Evolutionary conservation across 2,888 invertebrate species (phyloP).

Genomic region (Caenorhabditis macrosperma): DNA sequence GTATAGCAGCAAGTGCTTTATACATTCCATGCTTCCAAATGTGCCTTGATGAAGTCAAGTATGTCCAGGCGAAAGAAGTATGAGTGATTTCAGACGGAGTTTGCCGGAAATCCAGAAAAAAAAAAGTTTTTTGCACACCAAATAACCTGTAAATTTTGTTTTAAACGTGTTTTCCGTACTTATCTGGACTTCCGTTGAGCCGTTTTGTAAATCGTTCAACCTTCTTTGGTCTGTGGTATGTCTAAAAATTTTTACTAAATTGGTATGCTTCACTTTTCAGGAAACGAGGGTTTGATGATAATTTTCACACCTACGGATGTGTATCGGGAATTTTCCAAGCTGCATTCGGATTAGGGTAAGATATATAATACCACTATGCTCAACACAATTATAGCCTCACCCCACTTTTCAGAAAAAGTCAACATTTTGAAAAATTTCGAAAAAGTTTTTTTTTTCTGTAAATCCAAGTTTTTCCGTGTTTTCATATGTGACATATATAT

Average conservation of each 20-base stretch:
- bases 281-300: conserved; percentile 85
- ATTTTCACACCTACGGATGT: conserved; percentile 90
- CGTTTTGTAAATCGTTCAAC: too few relatives aligned
- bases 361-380: background rate
- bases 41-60: conserved; percentile 89
- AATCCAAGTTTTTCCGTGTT: too few relatives aligned
- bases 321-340: conserved; percentile 94
- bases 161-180: too few relatives aligned
- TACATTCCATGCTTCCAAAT: conserved; percentile 91
- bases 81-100: too few relatives aligned
- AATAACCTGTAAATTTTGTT: too few relatives aligned
- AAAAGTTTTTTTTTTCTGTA: background rate
- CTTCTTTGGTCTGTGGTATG: too few relatives aligned
- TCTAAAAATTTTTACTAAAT: background rate
- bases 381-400: too few relatives aligned
- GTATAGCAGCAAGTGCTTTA: conserved; percentile 89
- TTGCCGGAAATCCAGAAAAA: too few relatives aligned
- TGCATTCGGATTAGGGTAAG: conserved; percentile 88
- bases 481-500: too few relatives aligned
- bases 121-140: too few relatives aligned
- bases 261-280: conserved; percentile 77
- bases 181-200: too few relatives aligned
- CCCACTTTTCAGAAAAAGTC: too few relatives aligned
- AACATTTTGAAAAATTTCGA: background rate
- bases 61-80: conserved; percentile 72